Percentiles rank a stretch among this genome's conserved stretches.
These are phyloP conservation scores for Homarus gammarus DNA, from an alignment of 2,888 invertebrate genomes.

Conservation along the genomic window DNA sequence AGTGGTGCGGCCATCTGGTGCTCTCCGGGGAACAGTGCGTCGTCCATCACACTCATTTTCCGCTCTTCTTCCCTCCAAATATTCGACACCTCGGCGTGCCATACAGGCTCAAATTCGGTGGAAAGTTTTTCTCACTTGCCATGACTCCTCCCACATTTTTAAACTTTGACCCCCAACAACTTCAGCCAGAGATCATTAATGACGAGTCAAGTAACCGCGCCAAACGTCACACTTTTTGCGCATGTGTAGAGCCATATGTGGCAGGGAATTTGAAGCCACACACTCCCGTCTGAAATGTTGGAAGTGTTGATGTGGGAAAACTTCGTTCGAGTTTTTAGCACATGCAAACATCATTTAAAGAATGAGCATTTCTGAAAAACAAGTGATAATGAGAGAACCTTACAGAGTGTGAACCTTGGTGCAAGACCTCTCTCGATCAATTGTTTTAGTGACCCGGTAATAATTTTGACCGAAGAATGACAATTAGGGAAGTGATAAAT, in stretches of 20 bases:
- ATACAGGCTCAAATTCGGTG: background rate
- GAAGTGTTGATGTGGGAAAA: background rate
- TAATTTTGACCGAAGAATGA: too few relatives aligned
- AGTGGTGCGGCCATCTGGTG: too few relatives aligned
- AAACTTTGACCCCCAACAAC: conserved; percentile 13
- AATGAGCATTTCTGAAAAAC: too few relatives aligned
- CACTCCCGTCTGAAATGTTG: background rate
- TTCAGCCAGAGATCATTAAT: conserved; percentile 10
- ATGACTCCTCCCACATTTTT: conserved; percentile 20
- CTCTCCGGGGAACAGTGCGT: too few relatives aligned
- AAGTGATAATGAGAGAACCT: too few relatives aligned
- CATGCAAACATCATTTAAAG: too few relatives aligned
- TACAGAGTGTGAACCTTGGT: too few relatives aligned
- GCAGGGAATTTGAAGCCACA: conserved; percentile 20
- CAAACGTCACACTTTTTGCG: conserved; percentile 18
- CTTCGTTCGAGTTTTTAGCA: background rate
- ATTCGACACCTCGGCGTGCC: conserved; percentile 9
- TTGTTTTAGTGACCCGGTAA: too few relatives aligned
- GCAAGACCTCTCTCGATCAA: too few relatives aligned
- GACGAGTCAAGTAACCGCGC: background rate
- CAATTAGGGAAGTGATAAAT: too few relatives aligned
- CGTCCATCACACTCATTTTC: conserved; percentile 8
- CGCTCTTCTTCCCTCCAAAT: background rate
- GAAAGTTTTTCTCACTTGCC: background rate
- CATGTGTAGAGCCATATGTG: conserved; percentile 20